Conservation (phyloP, 2,888 invertebrate species). For the Shargacucullia verbasci region DNA sequence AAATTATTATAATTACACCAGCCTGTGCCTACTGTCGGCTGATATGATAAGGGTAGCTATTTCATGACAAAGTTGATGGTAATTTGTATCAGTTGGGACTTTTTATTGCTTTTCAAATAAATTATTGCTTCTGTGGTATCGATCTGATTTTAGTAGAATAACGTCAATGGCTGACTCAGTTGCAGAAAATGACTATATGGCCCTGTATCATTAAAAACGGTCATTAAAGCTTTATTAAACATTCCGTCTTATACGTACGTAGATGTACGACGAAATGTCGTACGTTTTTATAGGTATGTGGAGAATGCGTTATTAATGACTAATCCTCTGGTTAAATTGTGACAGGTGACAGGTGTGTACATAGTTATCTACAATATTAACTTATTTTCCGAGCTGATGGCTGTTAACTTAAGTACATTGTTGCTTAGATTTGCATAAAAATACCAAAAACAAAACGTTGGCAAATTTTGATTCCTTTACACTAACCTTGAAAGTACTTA, state of each 20-base stretch:
- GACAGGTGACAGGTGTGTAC: too few relatives aligned
- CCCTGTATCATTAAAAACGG: too few relatives aligned
- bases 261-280: too few relatives aligned
- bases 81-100: conserved; percentile 38
- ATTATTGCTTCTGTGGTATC: conserved; percentile 7
- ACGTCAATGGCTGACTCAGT: not conserved
- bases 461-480: conserved; percentile 29
- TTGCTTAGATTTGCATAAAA: not conserved
- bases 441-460: not conserved
- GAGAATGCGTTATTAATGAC: too few relatives aligned
- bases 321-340: too few relatives aligned
- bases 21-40: conserved; percentile 62
- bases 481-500: conserved; percentile 39
- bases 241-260: too few relatives aligned
- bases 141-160: conserved; percentile 20
- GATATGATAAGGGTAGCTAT: conserved; percentile 64
- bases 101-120: conserved; percentile 34
- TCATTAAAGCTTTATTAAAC: too few relatives aligned
- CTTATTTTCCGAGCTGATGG: too few relatives aligned
- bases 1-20: conserved; percentile 65
- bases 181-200: too few relatives aligned
- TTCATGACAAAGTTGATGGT: conserved; percentile 52
- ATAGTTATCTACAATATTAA: too few relatives aligned
- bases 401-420: not conserved
- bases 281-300: too few relatives aligned